Conservation (phyloP, 2,888 invertebrate genomes). For the Marasmarcha lunaedactyla region DNA sequence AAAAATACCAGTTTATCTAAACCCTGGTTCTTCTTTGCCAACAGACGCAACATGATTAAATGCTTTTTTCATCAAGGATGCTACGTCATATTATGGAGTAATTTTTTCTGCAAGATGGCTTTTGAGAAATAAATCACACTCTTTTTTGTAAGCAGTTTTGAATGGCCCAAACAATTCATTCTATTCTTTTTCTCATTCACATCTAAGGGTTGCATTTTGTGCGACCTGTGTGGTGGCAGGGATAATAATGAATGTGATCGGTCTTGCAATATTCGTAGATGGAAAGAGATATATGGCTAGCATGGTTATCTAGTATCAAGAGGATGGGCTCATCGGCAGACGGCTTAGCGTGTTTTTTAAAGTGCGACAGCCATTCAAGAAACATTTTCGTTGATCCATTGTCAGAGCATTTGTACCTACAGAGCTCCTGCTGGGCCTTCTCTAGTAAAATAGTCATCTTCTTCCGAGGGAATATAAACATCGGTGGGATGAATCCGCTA, state of each 20-base stretch:
- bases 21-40: no score
- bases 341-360: no score
- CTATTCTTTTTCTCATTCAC: no score
- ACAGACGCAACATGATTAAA: no score
- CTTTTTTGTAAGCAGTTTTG: constrained; percentile 17
- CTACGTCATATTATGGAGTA: constrained; percentile 16
- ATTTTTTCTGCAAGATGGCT: constrained; percentile 13
- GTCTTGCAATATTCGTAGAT: background rate
- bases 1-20: no score
- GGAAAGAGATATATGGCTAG: no score
- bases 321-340: no score
- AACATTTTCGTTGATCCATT: constrained; percentile 7
- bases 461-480: constrained; percentile 36
- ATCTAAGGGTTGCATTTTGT: constrained; percentile 22
- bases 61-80: background rate
- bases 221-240: constrained; percentile 21
- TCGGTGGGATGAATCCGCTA: constrained; percentile 28
- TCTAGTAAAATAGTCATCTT: constrained; percentile 24
- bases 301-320: no score
- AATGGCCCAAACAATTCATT: constrained; percentile 15
- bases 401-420: constrained; percentile 12
- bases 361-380: constrained; percentile 11
- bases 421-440: constrained; percentile 23
- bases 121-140: constrained; percentile 21
- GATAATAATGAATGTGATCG: no score